Evolutionary conservation across 2,888 invertebrate species (phyloP).

Genomic region (Mamestra brassicae): DNA sequence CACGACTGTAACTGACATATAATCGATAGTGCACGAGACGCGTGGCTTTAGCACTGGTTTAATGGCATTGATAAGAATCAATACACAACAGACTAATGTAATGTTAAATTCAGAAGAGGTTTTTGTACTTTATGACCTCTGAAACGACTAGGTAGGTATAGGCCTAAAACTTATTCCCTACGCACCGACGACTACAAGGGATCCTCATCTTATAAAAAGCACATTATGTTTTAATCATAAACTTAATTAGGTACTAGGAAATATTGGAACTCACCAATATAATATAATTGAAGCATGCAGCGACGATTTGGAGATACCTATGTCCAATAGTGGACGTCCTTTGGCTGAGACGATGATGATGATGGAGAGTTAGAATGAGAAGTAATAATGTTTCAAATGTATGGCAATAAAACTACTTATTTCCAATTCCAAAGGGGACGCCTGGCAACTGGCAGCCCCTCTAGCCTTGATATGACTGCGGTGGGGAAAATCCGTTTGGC

Average conservation of each 20-base stretch:
- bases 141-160: background rate
- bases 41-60: constrained; percentile 58
- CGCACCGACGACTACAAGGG: too few species aligned
- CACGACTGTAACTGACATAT: constrained; percentile 69
- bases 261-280: too few species aligned
- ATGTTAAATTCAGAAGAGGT: constrained; percentile 22
- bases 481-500: constrained; percentile 3
- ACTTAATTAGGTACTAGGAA: too few species aligned
- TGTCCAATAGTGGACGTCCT: too few species aligned
- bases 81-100: constrained; percentile 37
- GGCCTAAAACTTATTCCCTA: too few species aligned
- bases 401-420: background rate
- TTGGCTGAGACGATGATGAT: too few species aligned
- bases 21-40: constrained; percentile 71
- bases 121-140: constrained; percentile 25
- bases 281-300: too few species aligned
- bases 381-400: too few species aligned
- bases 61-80: constrained; percentile 55
- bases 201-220: too few species aligned
- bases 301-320: too few species aligned
- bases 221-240: too few species aligned
- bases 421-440: constrained; percentile 1
- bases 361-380: too few species aligned
- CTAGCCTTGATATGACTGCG: background rate
- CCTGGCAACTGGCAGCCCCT: constrained; percentile 1